Base-by-base conservation (phyloP, 2,888 invertebrate genomes). In the Adelphocoris suturalis region DNA sequence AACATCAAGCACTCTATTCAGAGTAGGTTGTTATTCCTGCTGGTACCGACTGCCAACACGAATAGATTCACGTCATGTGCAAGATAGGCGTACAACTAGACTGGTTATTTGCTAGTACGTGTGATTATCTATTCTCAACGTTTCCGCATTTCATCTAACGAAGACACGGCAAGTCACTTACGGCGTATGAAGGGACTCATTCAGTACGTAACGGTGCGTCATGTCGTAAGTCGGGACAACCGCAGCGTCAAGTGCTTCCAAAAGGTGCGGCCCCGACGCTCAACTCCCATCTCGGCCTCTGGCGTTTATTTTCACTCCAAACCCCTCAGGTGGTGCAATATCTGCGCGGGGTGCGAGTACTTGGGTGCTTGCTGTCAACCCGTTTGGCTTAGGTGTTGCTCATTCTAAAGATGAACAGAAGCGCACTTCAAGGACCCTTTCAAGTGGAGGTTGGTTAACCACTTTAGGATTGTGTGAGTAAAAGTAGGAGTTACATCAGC, bases 181-280 rank as follows among this genome's bases (percentile, higher is more conserved):
- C 19, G 68, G 2, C 16, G 57, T 57, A 68, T 68, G 68, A 68
- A 68, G 68, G 68, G 0, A 23, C 27, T 23, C 27, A 23, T 68
- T 68, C 27, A 68, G 68, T 3, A 27, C 68, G 23, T 27, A 68
- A 68, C 19, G 19, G 68, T 0, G 23, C 68, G 68, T 23, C 68
- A 68, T 68, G 68, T 68, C 68, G 68, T 23, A 68, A 68, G 23
- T 23, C 2, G 19, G 11, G 9, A 3, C 68, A 23, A 68, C 68
- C 68, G 68, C 68, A 68, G 68, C 19, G 27, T 68, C 68, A 68
- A 68, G 68, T 68, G 68, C 68, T 68, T 68, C 68, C 68, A 68
- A 23, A 68, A 68, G 68, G 68, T 23, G 68, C 68, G 68, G 68
- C 68, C 68, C 13, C 68, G 12, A 23, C 68, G 23, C 23, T 23